Conservation (phyloP, 1,140 invertebrate species). For the Drosophila willistoni region DNA sequence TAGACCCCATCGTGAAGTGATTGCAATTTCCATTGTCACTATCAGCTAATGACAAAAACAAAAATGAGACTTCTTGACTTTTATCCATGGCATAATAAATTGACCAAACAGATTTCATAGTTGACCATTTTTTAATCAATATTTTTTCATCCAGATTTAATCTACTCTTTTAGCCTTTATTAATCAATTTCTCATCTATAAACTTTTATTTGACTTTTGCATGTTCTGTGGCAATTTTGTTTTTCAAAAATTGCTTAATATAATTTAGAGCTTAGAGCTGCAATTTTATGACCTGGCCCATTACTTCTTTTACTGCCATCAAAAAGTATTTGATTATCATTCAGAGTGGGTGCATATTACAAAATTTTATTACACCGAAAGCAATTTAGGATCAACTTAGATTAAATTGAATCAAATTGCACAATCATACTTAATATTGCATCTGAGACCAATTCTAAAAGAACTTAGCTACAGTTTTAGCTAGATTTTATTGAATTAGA, state of each 20-base stretch:
- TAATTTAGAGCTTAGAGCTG: not conserved
- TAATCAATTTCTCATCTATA: conserved; percentile 9
- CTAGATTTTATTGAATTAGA: no score
- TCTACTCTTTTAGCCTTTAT: not conserved
- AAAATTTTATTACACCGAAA: no score
- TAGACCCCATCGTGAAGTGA: conserved; percentile 1
- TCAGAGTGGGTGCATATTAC: no score
- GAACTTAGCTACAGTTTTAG: no score
- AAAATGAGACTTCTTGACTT: not conserved
- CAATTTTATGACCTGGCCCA: not conserved
- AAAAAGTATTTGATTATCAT: not conserved
- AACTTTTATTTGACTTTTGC: conserved; percentile 4
- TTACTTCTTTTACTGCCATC: not conserved
- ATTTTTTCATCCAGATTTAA: not conserved
- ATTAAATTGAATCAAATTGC: no score
- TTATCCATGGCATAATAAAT: not conserved
- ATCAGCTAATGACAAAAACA: not conserved
- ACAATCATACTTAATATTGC: no score
- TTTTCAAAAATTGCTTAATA: not conserved
- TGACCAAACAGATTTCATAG: not conserved
- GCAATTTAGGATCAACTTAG: no score
- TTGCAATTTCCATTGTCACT: conserved; percentile 4
- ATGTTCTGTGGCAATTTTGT: not conserved
- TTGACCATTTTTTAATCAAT: not conserved
- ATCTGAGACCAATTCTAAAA: no score